These are phyloP conservation scores for Plecotus auritus DNA, from an alignment of 2,113 vertebrate species.

Conservation along the genomic window DNA sequence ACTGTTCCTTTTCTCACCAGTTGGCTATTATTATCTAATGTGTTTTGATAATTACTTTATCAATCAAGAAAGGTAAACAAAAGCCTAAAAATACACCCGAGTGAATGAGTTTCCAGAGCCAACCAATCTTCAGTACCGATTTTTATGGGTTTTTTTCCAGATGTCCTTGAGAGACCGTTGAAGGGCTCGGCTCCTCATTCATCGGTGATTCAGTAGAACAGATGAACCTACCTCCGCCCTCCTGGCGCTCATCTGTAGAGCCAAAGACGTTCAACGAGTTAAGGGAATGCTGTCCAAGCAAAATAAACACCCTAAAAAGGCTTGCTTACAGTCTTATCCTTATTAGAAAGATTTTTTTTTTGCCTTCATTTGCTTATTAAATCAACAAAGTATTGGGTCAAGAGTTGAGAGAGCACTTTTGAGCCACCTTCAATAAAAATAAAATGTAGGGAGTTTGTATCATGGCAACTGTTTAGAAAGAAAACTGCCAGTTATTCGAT, in stretches of 20 bases:
- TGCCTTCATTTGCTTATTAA: slow-evolving; percentile 22
- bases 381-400: slow-evolving; percentile 13
- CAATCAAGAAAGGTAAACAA: slow-evolving; percentile 71
- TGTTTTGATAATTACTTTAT: slow-evolving; percentile 77
- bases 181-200: not conserved
- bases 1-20: slow-evolving; percentile 55
- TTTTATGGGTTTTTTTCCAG: not conserved
- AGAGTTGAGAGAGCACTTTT: not conserved
- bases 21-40: slow-evolving; percentile 71
- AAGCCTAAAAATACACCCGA: slow-evolving; percentile 69
- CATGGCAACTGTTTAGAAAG: not conserved
- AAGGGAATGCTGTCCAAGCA: not conserved
- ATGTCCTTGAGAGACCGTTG: slow-evolving; percentile 30
- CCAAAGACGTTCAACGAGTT: not conserved
- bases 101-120: slow-evolving; percentile 52
- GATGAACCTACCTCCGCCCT: not conserved
- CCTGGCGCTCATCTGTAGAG: too few species aligned
- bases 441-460: not conserved
- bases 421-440: not conserved
- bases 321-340: not conserved
- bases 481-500: not conserved
- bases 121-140: slow-evolving; percentile 32
- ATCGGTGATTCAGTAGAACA: not conserved
- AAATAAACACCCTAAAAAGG: not conserved
- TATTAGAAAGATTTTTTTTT: not conserved